Evolutionary conservation across 2,113 vertebrate genomes (phyloP).

Genomic region (Sula dactylatra): DNA sequence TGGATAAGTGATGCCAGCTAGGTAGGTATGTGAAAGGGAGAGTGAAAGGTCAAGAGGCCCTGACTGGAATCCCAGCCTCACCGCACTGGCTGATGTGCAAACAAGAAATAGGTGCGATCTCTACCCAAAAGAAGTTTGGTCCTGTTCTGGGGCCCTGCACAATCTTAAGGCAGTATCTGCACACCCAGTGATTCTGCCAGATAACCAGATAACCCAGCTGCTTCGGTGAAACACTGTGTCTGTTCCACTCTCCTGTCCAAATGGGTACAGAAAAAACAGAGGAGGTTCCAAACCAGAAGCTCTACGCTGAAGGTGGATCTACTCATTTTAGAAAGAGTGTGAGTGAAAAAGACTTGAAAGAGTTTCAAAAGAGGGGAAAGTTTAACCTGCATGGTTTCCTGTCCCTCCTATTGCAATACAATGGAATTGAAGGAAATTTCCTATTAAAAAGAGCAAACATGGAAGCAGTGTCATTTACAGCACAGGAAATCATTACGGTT

Average conservation of each 20-base stretch:
- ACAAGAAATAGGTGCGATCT: neutral
- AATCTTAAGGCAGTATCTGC: neutral
- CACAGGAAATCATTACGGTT: neutral
- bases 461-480: neutral
- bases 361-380: neutral
- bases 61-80: neutral
- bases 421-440: neutral
- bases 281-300: neutral
- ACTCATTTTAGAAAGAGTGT: neutral
- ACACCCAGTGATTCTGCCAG: neutral
- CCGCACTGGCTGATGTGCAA: neutral
- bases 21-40: neutral
- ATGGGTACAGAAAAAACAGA: neutral
- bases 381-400: neutral
- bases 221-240: neutral
- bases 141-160: neutral
- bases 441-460: neutral
- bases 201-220: too few relatives aligned
- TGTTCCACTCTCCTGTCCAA: neutral
- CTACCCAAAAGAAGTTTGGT: neutral
- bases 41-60: neutral
- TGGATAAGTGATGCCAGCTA: neutral
- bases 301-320: neutral
- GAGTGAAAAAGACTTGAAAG: neutral
- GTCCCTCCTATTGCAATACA: neutral